Evolutionary conservation across 2,113 vertebrate species (phyloP), one percentile per base, ranked within the genome.

Genomic region (Malurus cyaneus): DNA sequence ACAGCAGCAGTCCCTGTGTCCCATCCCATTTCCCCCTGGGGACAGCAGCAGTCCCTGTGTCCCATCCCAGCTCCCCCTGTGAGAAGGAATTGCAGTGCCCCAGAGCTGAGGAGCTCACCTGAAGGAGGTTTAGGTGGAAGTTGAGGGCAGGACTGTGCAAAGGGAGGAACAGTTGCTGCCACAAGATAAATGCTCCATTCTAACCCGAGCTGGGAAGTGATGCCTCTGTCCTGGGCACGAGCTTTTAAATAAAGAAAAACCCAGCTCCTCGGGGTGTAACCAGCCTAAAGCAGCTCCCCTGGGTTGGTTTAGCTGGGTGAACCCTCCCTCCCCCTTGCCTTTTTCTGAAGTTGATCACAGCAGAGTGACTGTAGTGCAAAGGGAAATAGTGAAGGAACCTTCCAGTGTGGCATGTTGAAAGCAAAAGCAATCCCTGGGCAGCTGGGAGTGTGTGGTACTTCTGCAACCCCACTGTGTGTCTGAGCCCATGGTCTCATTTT

Each of bases 21-120:
- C 17, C 19, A 1, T 6, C 59, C 59, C 31, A n/a, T n/a, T n/a
- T n/a, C n/a, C n/a, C 18, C 61, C 39, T 2, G 0, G 21, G 50
- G n/a, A 65, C 62, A 76, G 74, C 47, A 28, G 59, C 15, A 20
- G 10, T 15, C 1, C 0, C 16, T 25, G 50, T 32, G 17, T 8
- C 2, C 17, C 19, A 1, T 6, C 59, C 59, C 31, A 1, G 19
- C 17, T 12, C 2, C 5, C 46, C 28, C 41, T 0, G 1, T 8
- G 6, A 54, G 36, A 0, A 20, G 89, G 47, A 54, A 2, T 2
- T n/a, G 10, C 36, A 49, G 36, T 4, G 2, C 42, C 80, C 31
- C 8, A 5, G 36, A 0, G 9, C 59, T 16, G 3, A 3, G 11
- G 34, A 32, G 24, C 0, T 3, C 32, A 6, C 32, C 54, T 32